Base-by-base conservation (phyloP, 1,140 invertebrate species). In the Hermetia illucens region DNA sequence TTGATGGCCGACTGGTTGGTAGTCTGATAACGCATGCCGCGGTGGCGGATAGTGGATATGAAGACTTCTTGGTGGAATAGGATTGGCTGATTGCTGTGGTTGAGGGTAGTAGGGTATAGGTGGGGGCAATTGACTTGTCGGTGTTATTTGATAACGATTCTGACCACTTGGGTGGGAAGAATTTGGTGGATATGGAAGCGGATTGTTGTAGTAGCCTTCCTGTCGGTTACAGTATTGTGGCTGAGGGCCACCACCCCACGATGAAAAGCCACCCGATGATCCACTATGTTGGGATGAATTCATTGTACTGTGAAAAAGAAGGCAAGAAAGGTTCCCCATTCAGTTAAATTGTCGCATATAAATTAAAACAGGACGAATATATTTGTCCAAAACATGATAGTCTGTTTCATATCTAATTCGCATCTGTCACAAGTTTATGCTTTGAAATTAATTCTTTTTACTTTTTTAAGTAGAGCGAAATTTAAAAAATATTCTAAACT, bases 261-360 rank as follows among this genome's bases (percentile, higher is more conserved):
- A 51, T 1, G 56, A 59, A 36, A 60, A 60, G 24, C 57, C 57
- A 19, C 54, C 57, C 3, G 56, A 59, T 6, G 57, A 59, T 25
- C 53, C 55, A 47, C 54, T 58, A 39, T 59, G 56, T 43, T 59
- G 57, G 30, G 54, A 58, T 18, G 53, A 52, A 41, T 56, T 58
- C 13, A 58, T 36, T 37, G 52, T 48, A 41, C 56, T 58, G 36
- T n/a, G n/a, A n/a, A n/a, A n/a, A n/a, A n/a, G n/a, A n/a, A n/a
- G n/a, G n/a, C n/a, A n/a, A n/a, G n/a, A n/a, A n/a, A n/a, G n/a
- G n/a, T n/a, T n/a, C n/a, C n/a, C n/a, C n/a, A n/a, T n/a, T n/a
- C n/a, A n/a, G n/a, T n/a, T n/a, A n/a, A n/a, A n/a, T n/a, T n/a
- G n/a, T n/a, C n/a, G n/a, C n/a, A n/a, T n/a, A n/a, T n/a, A n/a